Evolutionary conservation across 2,888 invertebrate species (phyloP).

Genomic region (Frankliniella fusca): DNA sequence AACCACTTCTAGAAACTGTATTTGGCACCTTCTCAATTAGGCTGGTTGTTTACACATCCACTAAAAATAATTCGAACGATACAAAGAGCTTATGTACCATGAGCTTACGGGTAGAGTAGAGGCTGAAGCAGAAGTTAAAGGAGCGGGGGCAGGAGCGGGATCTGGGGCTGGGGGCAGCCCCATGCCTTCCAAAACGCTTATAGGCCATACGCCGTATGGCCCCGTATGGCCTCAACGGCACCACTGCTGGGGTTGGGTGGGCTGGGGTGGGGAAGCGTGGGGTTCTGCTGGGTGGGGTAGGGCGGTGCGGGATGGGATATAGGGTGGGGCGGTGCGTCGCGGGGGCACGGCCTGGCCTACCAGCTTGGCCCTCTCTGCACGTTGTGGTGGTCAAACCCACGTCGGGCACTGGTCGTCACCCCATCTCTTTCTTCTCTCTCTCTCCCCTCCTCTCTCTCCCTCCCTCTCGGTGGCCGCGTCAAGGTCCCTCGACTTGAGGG

Average conservation of each 20-base stretch:
- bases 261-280: neutral
- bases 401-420: neutral
- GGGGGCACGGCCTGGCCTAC: neutral
- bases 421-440: neutral
- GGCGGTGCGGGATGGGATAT: neutral
- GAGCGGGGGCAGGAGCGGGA: too few species aligned
- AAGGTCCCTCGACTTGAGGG: neutral
- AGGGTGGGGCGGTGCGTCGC: neutral
- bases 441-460: neutral
- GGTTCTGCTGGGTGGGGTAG: neutral
- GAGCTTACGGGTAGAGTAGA: too few species aligned
- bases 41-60: too few species aligned
- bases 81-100: too few species aligned
- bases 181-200: too few species aligned
- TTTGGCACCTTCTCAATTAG: too few species aligned
- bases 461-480: neutral
- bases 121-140: too few species aligned
- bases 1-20: too few species aligned
- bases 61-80: too few species aligned
- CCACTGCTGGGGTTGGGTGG: neutral
- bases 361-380: neutral
- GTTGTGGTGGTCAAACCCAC: constrained; percentile 5
- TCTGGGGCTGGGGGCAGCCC: too few species aligned
- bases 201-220: too few species aligned
- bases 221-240: too few species aligned